phyloP scores from a whole-genome alignment of 2,888 invertebrate genomes.

The Lepas anatifera region DNA sequence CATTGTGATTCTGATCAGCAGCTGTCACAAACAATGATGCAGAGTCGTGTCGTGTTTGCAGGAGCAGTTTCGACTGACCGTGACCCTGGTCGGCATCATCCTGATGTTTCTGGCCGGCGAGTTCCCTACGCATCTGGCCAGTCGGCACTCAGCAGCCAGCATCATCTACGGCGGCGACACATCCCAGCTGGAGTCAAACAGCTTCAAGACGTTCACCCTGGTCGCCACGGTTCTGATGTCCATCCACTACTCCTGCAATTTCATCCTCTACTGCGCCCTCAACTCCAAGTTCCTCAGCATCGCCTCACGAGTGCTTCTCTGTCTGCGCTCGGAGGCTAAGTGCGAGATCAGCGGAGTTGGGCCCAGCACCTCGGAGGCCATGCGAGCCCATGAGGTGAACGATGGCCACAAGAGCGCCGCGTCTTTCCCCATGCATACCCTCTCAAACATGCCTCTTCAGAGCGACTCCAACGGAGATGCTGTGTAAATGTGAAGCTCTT shows the following conservation, averaged over 20 bases:
- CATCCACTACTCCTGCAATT: constrained; percentile 21
- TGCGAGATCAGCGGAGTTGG: background rate
- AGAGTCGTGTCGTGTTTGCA: background rate
- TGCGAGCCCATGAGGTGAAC: too few species aligned
- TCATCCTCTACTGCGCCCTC: constrained; percentile 22
- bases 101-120: constrained; percentile 19
- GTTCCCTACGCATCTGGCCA: constrained; percentile 19
- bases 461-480: too few species aligned
- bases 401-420: too few species aligned
- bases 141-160: constrained; percentile 16
- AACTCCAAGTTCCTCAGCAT: constrained; percentile 20
- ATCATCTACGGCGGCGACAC: constrained; percentile 15
- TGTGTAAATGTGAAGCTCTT: too few species aligned
- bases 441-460: too few species aligned
- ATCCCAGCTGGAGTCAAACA: background rate
- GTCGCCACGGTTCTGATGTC: constrained; percentile 20
- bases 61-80: constrained; percentile 18
- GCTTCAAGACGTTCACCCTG: constrained; percentile 21
- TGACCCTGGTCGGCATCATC: constrained; percentile 19
- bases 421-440: too few species aligned
- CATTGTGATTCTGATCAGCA: background rate
- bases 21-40: background rate
- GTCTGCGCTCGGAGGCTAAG: background rate
- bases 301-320: constrained; percentile 13
- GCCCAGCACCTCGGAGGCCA: background rate